Conservation (phyloP, 2,113 vertebrate genomes). For the Triplophysa siluroides region DNA sequence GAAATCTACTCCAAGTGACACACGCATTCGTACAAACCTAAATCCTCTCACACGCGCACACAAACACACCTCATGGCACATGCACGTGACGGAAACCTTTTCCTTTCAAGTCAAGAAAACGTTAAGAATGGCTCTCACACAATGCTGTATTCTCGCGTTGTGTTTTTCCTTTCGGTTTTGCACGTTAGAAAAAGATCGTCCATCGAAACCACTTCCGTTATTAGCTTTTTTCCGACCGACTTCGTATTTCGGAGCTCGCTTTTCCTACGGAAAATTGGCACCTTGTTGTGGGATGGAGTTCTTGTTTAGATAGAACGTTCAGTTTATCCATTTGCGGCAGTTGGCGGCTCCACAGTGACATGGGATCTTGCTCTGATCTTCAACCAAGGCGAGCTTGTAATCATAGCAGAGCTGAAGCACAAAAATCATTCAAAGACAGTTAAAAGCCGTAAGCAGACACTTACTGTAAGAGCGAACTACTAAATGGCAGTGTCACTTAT, state of each 20-base stretch:
- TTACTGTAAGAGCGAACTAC: neutral
- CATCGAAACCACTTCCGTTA: neutral
- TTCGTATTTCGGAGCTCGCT: neutral
- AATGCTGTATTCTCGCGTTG: conserved; percentile 27
- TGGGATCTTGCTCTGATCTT: conserved; percentile 91
- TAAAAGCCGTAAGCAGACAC: neutral
- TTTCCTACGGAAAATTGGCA: conserved; percentile 74
- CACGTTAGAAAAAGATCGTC: conserved; percentile 24
- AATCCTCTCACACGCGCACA: conserved; percentile 59
- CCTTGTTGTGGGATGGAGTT: conserved; percentile 53
- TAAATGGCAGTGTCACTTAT: neutral
- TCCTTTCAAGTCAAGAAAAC: conserved; percentile 47
- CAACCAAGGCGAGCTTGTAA: conserved; percentile 91
- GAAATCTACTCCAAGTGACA: conserved; percentile 79
- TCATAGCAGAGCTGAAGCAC: conserved; percentile 91
- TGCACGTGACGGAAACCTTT: conserved; percentile 45
- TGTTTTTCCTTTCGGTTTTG: conserved; percentile 52
- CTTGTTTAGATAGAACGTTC: conserved; percentile 58
- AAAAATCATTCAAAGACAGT: neutral
- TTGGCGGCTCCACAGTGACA: conserved; percentile 96
- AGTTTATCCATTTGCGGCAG: conserved; percentile 99
- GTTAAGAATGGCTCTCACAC: conserved; percentile 53
- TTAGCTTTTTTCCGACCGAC: neutral
- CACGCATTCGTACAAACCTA: conserved; percentile 63
- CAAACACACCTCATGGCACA: conserved; percentile 69